Evolutionary conservation across 2,113 vertebrate genomes (phyloP).

Genomic region (Natator depressus): DNA sequence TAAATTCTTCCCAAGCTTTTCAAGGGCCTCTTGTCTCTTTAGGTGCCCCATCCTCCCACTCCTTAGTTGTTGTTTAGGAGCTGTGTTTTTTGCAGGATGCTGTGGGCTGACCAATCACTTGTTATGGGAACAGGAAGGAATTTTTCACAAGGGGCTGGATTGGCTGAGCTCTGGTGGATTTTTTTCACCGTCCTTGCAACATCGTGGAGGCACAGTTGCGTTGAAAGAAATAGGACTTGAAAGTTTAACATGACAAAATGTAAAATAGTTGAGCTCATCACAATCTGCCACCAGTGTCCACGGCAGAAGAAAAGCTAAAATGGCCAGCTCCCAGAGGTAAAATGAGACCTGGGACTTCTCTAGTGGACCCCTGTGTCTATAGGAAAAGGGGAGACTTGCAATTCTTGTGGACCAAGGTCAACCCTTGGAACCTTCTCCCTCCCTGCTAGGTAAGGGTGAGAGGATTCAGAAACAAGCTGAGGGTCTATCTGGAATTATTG

Average conservation of each 20-base stretch:
- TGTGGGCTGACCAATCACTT: neutral
- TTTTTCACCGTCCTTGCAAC: neutral
- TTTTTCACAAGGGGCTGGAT: neutral
- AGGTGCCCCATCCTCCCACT: neutral
- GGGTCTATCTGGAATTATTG: neutral
- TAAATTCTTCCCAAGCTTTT: neutral
- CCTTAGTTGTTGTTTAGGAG: neutral
- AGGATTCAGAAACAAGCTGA: neutral
- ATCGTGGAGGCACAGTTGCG: neutral
- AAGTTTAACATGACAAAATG: neutral
- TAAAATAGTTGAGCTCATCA: neutral
- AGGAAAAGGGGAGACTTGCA: neutral
- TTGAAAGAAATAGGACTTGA: neutral
- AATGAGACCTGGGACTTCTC: neutral
- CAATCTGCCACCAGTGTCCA: neutral
- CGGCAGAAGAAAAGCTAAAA: neutral
- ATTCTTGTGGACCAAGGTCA: neutral
- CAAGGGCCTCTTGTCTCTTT: neutral
- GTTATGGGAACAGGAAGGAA: neutral
- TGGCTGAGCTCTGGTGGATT: neutral
- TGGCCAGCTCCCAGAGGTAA: neutral
- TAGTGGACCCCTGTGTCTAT: neutral
- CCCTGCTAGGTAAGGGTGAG: neutral
- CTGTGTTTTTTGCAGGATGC: neutral
- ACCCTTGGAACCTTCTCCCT: neutral